These are phyloP conservation scores for Eueremaeus valkanovi DNA, from an alignment of 2,888 invertebrate species.

Conservation along the genomic window DNA sequence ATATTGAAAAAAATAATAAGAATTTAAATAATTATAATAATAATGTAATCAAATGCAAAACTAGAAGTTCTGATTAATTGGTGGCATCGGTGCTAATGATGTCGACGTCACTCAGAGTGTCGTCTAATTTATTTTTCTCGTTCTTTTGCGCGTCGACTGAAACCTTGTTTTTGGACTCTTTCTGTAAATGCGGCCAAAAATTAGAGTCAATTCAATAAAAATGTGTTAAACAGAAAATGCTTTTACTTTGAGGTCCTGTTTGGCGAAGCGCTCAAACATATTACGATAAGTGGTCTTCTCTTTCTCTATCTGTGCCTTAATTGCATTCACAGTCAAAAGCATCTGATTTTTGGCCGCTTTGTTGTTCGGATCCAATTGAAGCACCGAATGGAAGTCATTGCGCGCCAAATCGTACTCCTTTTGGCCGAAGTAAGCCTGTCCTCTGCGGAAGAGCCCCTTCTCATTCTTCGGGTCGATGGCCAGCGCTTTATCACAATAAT, in stretches of 20 bases:
- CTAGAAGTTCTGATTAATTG: too few species aligned
- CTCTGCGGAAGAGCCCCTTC: constrained; percentile 84
- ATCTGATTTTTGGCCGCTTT: constrained; percentile 79
- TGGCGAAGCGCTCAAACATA: constrained; percentile 87
- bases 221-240: too few species aligned
- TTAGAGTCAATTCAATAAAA: neutral
- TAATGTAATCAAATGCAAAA: too few species aligned
- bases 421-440: constrained; percentile 67
- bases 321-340: constrained; percentile 63
- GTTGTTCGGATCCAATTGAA: constrained; percentile 76
- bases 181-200: neutral
- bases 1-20: too few species aligned
- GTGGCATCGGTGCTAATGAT: neutral
- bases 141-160: neutral
- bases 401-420: constrained; percentile 74
- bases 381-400: constrained; percentile 69
- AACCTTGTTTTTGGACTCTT: neutral
- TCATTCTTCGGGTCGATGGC: constrained; percentile 69
- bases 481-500: constrained; percentile 72
- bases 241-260: constrained; percentile 45
- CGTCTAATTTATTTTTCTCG: neutral
- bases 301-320: constrained; percentile 69
- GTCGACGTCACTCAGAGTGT: neutral
- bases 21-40: too few species aligned
- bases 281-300: constrained; percentile 86